phyloP scores from a whole-genome alignment of 2,797 vertebrate genomes.

The Betta splendens region DNA sequence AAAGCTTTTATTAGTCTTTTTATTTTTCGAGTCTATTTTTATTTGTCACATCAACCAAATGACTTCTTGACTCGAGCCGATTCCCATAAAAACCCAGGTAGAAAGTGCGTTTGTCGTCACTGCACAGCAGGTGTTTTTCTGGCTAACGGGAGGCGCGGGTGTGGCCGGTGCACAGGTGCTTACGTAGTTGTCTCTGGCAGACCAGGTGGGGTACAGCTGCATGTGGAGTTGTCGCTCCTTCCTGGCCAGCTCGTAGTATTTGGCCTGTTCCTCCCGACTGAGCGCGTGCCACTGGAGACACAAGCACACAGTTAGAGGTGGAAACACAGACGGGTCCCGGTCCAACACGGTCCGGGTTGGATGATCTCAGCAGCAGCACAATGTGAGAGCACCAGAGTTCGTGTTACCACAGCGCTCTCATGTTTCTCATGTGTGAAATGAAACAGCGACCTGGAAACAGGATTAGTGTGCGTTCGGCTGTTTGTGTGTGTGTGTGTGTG shows the following conservation, averaged over 20 bases:
- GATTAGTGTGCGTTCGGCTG: constrained; percentile 31
- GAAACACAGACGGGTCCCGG: background rate
- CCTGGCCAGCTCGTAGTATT: constrained; percentile 97
- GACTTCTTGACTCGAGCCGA: constrained; percentile 18
- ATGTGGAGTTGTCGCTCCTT: constrained; percentile 99
- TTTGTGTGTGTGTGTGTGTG: background rate
- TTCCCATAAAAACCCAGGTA: constrained; percentile 19
- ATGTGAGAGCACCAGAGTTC: constrained; percentile 28
- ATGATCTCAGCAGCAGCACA: constrained; percentile 16
- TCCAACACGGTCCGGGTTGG: background rate
- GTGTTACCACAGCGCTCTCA: constrained; percentile 33
- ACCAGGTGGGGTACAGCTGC: constrained; percentile 99
- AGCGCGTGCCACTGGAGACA: constrained; percentile 93
- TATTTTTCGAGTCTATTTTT: too few species aligned
- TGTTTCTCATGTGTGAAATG: constrained; percentile 60
- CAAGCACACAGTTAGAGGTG: background rate
- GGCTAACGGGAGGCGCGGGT: background rate
- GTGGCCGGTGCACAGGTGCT: constrained; percentile 66
- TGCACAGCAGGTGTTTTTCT: background rate
- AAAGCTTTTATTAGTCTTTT: too few species aligned
- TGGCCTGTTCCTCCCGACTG: constrained; percentile 97
- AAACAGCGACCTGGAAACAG: constrained; percentile 44
- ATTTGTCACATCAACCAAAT: constrained; percentile 8
- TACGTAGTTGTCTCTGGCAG: constrained; percentile 97
- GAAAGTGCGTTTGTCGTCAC: constrained; percentile 7